Evolutionary conservation across 2,797 vertebrate species (phyloP).

Genomic region (Typhlichthys subterraneus): DNA sequence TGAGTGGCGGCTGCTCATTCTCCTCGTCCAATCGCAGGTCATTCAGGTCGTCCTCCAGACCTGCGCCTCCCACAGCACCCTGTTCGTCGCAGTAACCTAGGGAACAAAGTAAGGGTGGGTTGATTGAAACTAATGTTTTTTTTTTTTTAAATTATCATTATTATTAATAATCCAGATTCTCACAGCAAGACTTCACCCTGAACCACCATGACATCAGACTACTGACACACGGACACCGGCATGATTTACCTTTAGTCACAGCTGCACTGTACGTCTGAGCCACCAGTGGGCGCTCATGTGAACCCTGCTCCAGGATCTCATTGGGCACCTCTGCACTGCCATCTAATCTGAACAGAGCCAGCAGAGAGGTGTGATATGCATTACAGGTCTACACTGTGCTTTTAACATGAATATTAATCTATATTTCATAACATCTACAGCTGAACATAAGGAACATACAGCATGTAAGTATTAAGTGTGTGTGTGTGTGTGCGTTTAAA

Average conservation of each 20-base stretch:
- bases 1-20: constrained; percentile 95
- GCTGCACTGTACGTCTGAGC: constrained; percentile 87
- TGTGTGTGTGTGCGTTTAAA: too few species aligned
- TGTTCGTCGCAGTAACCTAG: constrained; percentile 92
- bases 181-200: background rate
- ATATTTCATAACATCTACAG: too few species aligned
- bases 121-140: background rate
- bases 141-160: too few species aligned
- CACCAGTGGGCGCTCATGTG: constrained; percentile 90
- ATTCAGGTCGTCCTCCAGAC: constrained; percentile 89
- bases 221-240: background rate
- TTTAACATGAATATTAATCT: background rate
- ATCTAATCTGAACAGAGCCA: constrained; percentile 80
- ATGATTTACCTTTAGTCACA: constrained; percentile 83
- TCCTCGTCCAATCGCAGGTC: constrained; percentile 91
- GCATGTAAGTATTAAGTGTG: too few species aligned
- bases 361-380: background rate
- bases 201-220: background rate
- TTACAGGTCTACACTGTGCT: background rate
- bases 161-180: background rate
- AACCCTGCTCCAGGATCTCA: constrained; percentile 92
- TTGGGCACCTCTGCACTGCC: constrained; percentile 90
- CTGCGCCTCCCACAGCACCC: constrained; percentile 89
- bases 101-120: constrained; percentile 7
- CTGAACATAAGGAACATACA: too few species aligned